phyloP scores from a whole-genome alignment of 2,888 invertebrate genomes.

The Aphodius sticticus region DNA sequence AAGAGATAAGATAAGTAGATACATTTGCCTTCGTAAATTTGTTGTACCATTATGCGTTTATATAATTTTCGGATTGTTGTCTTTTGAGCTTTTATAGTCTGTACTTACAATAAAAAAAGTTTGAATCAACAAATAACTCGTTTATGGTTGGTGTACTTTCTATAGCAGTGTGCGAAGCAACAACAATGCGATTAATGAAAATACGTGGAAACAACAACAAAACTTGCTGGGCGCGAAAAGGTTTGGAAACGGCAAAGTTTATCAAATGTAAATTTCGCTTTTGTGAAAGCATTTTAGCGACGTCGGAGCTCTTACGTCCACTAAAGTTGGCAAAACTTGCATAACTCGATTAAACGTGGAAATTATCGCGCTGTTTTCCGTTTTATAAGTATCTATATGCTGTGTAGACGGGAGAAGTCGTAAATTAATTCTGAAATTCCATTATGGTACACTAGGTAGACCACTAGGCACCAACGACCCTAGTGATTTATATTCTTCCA shows the following conservation, averaged over 20 bases:
- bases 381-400: neutral
- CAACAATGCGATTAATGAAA: neutral
- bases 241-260: neutral
- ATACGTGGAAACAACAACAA: neutral
- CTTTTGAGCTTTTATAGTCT: neutral
- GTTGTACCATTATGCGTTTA: too few species aligned
- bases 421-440: neutral
- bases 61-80: too few species aligned
- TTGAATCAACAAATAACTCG: neutral
- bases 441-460: neutral
- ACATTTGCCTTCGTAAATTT: too few species aligned
- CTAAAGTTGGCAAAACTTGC: neutral
- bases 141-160: neutral
- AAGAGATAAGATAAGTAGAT: too few species aligned
- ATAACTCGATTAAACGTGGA: neutral
- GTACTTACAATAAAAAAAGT: neutral
- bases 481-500: neutral
- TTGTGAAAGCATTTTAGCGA: neutral
- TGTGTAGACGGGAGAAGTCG: neutral
- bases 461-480: neutral
- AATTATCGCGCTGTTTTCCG: neutral
- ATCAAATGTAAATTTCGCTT: constrained; percentile 4
- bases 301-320: neutral
- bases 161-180: neutral
- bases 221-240: neutral